Evolutionary conservation across 2,888 invertebrate genomes (phyloP).

Genomic region (Apamea crenata): DNA sequence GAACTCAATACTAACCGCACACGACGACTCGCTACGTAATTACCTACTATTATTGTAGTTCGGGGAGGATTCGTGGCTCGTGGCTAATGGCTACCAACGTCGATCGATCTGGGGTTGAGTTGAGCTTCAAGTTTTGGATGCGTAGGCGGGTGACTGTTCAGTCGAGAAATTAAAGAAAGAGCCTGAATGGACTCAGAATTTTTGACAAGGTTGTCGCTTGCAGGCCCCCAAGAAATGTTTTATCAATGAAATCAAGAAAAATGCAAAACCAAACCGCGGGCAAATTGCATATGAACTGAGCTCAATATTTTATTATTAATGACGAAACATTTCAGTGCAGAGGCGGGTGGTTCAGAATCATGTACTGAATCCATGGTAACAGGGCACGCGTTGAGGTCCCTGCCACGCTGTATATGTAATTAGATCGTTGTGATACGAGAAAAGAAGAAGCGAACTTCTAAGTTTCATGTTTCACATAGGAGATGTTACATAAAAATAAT

Average conservation of each 20-base stretch:
- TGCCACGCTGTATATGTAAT: neutral
- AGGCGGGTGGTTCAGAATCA: too few relatives aligned
- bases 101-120: neutral
- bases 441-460: neutral
- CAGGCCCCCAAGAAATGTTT: too few relatives aligned
- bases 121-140: neutral
- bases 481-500: constrained; percentile 31
- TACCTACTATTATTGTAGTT: constrained; percentile 52
- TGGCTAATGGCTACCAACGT: neutral
- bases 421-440: neutral
- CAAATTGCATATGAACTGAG: too few relatives aligned
- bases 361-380: neutral
- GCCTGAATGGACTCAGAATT: neutral
- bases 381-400: neutral
- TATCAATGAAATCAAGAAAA: too few relatives aligned
- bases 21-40: constrained; percentile 50
- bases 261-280: too few relatives aligned
- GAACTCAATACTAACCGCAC: constrained; percentile 60
- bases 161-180: neutral
- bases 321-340: too few relatives aligned
- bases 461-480: neutral
- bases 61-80: constrained; percentile 6
- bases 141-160: neutral
- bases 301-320: too few relatives aligned
- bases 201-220: too few relatives aligned